These are phyloP conservation scores for Pollimyrus isidori DNA, from an alignment of 2,113 vertebrate species.

Conservation along the genomic window DNA sequence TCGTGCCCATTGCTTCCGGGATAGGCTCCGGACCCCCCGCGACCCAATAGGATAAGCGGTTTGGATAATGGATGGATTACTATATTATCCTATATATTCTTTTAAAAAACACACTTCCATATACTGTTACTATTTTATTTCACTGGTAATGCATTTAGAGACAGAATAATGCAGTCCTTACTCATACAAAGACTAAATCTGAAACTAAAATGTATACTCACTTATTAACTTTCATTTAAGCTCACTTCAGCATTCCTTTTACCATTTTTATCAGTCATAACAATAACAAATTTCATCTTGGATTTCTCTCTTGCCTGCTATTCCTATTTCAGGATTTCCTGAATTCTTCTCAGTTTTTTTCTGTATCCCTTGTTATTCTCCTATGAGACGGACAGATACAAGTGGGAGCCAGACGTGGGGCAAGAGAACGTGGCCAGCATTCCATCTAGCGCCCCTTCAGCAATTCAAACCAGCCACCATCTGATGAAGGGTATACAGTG, in stretches of 20 bases:
- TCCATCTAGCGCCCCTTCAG: neutral
- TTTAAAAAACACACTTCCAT: neutral
- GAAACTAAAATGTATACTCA: neutral
- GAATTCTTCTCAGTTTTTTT: neutral
- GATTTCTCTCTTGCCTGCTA: neutral
- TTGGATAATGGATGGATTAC: no score
- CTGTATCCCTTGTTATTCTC: neutral
- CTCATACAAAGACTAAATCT: neutral
- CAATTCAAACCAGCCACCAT: neutral
- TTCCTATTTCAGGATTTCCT: neutral
- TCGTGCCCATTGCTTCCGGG: no score
- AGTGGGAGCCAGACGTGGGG: neutral
- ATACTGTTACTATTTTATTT: neutral
- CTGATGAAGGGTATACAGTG: neutral
- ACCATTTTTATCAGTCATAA: neutral
- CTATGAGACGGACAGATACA: neutral
- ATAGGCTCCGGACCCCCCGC: no score
- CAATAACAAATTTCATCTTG: neutral
- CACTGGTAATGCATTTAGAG: neutral
- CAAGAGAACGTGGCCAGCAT: neutral
- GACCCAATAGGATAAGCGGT: no score
- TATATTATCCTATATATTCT: neutral
- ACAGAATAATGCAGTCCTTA: neutral
- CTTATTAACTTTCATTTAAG: neutral
- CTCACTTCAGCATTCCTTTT: neutral